Conservation (phyloP, 2,888 invertebrate species). For the Calameuta filiformis region DNA sequence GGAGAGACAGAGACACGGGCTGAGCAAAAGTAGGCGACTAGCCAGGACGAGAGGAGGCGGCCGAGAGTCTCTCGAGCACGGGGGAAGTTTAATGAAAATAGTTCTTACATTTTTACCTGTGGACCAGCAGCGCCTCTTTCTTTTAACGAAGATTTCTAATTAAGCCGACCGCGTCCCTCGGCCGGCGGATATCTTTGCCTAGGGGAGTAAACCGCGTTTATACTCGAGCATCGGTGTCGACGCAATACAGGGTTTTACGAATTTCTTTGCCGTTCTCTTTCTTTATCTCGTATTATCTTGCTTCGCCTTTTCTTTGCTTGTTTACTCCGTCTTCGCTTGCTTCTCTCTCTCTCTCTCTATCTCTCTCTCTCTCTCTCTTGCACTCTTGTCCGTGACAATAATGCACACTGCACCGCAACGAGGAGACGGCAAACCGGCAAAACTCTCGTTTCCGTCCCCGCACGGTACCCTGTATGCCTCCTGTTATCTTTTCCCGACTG, state of each 20-base stretch:
- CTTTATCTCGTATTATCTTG: slow-evolving; percentile 18
- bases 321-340: slow-evolving; percentile 24
- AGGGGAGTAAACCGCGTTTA: background rate
- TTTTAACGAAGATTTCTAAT: slow-evolving; percentile 57
- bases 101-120: slow-evolving; percentile 56
- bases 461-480: background rate
- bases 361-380: background rate
- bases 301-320: slow-evolving; percentile 21
- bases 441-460: background rate
- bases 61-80: slow-evolving; percentile 42
- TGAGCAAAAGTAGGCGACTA: background rate
- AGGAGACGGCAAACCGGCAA: background rate
- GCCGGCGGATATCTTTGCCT: background rate
- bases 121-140: slow-evolving; percentile 35
- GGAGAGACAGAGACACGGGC: background rate
- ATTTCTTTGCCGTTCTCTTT: slow-evolving; percentile 12
- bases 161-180: slow-evolving; percentile 33
- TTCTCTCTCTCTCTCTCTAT: background rate
- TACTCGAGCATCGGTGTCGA: background rate
- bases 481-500: slow-evolving; percentile 19
- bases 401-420: background rate
- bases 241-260: background rate
- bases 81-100: slow-evolving; percentile 59
- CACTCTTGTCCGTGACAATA: background rate
- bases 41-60: background rate